Conservation (phyloP, 2,797 vertebrate species). For the Moxostoma hubbsi region DNA sequence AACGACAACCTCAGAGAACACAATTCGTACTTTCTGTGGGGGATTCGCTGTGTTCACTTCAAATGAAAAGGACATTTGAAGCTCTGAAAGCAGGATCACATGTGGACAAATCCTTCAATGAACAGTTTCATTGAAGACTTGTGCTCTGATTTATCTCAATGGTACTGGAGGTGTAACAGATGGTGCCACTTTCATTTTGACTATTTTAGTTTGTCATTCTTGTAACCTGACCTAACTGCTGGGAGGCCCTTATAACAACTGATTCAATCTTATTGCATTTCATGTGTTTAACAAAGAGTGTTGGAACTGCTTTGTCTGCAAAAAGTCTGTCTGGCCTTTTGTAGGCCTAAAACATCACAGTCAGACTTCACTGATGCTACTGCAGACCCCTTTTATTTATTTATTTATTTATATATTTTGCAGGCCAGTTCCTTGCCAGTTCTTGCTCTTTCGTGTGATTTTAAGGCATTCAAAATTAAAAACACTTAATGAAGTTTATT, state of each 20-base stretch:
- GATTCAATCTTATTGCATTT: too few relatives aligned
- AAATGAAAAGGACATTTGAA: background rate
- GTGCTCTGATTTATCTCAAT: background rate
- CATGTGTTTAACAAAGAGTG: background rate
- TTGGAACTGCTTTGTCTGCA: too few relatives aligned
- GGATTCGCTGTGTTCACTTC: background rate
- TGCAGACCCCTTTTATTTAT: too few relatives aligned
- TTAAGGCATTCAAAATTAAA: too few relatives aligned
- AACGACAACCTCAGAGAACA: background rate
- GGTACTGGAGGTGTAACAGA: background rate
- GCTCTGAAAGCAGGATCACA: background rate
- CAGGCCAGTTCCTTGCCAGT: too few relatives aligned
- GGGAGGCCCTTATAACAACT: background rate
- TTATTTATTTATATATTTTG: too few relatives aligned
- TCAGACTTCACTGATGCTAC: too few relatives aligned
- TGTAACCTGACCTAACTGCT: slow-evolving; percentile 44
- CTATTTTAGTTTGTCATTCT: slow-evolving; percentile 34
- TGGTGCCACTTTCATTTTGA: slow-evolving; percentile 41
- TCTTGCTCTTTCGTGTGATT: too few relatives aligned
- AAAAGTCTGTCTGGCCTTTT: too few relatives aligned
- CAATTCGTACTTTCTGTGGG: background rate
- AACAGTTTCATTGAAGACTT: background rate
- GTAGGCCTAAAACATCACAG: too few relatives aligned
- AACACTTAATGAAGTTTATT: too few relatives aligned
- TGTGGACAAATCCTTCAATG: background rate